phyloP scores from a whole-genome alignment of 2,797 vertebrate species.

The Margarornis squamiger region DNA sequence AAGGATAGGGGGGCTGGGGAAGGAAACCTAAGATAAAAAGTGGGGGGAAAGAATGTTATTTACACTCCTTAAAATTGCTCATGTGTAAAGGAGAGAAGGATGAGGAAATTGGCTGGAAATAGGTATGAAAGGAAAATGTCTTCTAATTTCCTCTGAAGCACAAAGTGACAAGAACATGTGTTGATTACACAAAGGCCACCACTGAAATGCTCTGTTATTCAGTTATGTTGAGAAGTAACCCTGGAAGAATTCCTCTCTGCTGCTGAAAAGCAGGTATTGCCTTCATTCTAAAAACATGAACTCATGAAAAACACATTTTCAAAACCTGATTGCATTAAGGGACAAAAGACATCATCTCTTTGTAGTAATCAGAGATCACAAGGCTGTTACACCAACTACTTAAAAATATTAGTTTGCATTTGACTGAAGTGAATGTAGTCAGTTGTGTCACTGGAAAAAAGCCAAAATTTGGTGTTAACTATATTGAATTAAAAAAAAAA shows the following conservation, averaged over 20 bases:
- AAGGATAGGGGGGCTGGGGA: not conserved
- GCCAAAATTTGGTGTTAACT: not conserved
- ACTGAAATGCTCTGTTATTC: not conserved
- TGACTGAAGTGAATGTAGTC: not conserved
- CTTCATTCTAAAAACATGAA: conserved; percentile 20
- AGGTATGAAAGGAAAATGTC: conserved; percentile 30
- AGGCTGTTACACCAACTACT: not conserved
- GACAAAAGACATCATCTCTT: not conserved
- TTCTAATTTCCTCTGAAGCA: conserved; percentile 56
- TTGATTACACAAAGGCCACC: conserved; percentile 32
- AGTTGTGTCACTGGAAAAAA: not conserved
- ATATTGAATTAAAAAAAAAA: not conserved
- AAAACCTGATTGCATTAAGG: not conserved
- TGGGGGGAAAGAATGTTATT: not conserved
- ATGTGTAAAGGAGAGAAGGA: conserved; percentile 40
- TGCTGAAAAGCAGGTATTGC: not conserved
- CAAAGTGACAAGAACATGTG: conserved; percentile 1
- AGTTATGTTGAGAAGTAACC: not conserved
- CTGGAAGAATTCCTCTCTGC: not conserved
- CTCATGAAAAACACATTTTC: not conserved
- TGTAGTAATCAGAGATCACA: not conserved
- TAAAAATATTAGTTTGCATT: not conserved
- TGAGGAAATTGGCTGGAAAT: conserved; percentile 40
- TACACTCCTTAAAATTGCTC: conserved; percentile 9
- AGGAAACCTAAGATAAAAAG: not conserved